Evolutionary conservation across 1,140 invertebrate genomes (phyloP), one percentile per base, ranked within the genome.

Genomic region (Trachelipus rathkii): DNA sequence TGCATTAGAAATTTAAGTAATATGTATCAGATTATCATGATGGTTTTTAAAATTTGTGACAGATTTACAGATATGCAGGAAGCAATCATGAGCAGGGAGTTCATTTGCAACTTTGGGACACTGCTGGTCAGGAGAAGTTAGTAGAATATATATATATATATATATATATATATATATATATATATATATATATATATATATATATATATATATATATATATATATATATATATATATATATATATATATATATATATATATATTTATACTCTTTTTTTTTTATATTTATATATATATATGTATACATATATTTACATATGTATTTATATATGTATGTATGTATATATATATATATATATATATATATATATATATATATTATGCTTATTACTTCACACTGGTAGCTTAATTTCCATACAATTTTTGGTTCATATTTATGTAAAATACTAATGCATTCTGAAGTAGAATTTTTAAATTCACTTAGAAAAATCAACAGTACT

Each of bases 21-120:
- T 33, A 33, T 33, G 33, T 33, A 33, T n/a, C n/a, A n/a, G 2
- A 33, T 33, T 33, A 33, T 33, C 2, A 33, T 33, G 6, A 33
- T 33, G 6, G 6, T 33, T 33, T 33, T 33, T 33, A 33, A 33
- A 33, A 33, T 33, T 33, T 33, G 33, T 33, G 33, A 33, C 33
- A 95, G 93, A 88, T 92, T 79, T 93, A 95, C 85, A 88, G 91
- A 83, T 87, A 89, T 19, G 90, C 84, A 43, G 84, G 83, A 67
- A 72, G 82, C 13, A 87, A 88, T 19, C 88, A 92, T 80, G 92
- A 90, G 82, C 92, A 96, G 83, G 88, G 94, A 82, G 91, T 98
- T 74, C 93, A 96, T 84, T 85, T 97, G 73, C 95, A 98, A 85
- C 86, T 98, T 50, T 98, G 95, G 95, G 96, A 98, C 84, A 98